Percentiles rank a stretch among this genome's conserved stretches.
These are phyloP conservation scores for Opisthocomus hoazin DNA, from an alignment of 2,113 vertebrate genomes.

Conservation along the genomic window DNA sequence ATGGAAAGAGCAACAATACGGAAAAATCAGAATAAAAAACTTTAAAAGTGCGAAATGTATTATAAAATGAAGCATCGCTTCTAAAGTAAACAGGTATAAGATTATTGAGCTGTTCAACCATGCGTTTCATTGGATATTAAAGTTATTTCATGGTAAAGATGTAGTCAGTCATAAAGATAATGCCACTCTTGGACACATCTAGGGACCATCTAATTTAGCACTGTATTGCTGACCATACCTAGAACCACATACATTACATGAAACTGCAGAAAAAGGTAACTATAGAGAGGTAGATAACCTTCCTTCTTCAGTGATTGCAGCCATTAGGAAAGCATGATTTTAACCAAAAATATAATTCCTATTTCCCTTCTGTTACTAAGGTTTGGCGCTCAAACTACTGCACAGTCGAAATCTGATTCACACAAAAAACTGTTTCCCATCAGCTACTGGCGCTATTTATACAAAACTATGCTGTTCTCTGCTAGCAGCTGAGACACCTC, in stretches of 20 bases:
- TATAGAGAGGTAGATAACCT: background rate
- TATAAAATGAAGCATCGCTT: background rate
- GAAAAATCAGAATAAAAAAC: background rate
- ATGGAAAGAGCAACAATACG: background rate
- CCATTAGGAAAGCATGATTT: background rate
- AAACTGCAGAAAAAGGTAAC: background rate
- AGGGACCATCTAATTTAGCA: background rate
- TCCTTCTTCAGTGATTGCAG: background rate
- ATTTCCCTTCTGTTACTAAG: background rate
- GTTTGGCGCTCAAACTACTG: background rate
- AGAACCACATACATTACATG: background rate
- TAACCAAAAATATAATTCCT: background rate
- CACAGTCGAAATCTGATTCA: background rate
- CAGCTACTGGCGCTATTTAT: background rate
- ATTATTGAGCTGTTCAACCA: background rate
- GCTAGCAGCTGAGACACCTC: background rate
- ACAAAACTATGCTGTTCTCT: background rate
- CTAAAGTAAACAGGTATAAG: background rate
- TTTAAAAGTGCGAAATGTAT: background rate
- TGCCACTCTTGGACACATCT: background rate
- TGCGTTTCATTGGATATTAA: background rate
- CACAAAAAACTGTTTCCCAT: background rate
- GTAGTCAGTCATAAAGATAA: background rate
- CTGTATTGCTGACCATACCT: background rate
- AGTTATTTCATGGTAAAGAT: background rate